Evolutionary conservation across 2,797 vertebrate species (phyloP).

Genomic region (Notolabrus celidotus): DNA sequence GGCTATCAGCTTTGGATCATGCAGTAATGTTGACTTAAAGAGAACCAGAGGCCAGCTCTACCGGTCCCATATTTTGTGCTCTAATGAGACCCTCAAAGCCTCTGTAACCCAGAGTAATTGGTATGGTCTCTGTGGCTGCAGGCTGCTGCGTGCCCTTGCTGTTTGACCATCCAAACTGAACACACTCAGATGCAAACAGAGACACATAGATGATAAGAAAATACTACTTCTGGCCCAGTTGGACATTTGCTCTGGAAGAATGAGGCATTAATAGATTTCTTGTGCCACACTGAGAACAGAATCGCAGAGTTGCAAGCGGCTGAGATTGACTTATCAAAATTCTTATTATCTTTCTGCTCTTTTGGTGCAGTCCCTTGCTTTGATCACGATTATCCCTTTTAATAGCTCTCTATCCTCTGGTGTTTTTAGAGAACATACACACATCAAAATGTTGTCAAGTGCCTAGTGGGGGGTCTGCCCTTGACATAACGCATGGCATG

Average conservation of each 20-base stretch:
- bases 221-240: neutral
- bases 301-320: neutral
- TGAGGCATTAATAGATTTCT: conserved; percentile 59
- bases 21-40: neutral
- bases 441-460: conserved; percentile 29
- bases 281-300: conserved; percentile 34
- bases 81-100: neutral
- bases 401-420: conserved; percentile 43
- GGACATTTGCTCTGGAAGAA: conserved; percentile 33
- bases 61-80: neutral
- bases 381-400: conserved; percentile 53
- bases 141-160: neutral
- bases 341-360: conserved; percentile 43
- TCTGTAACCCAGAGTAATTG: neutral
- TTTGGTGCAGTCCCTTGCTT: conserved; percentile 38
- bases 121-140: neutral
- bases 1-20: neutral
- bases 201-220: conserved; percentile 9
- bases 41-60: neutral
- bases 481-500: conserved; percentile 4
- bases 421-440: conserved; percentile 42
- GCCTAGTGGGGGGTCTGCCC: conserved; percentile 19
- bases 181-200: conserved; percentile 2
- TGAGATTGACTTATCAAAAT: conserved; percentile 72
- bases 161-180: neutral